phyloP scores from a whole-genome alignment of 2,888 invertebrate species.

The Lasioglossum oenotherae region DNA sequence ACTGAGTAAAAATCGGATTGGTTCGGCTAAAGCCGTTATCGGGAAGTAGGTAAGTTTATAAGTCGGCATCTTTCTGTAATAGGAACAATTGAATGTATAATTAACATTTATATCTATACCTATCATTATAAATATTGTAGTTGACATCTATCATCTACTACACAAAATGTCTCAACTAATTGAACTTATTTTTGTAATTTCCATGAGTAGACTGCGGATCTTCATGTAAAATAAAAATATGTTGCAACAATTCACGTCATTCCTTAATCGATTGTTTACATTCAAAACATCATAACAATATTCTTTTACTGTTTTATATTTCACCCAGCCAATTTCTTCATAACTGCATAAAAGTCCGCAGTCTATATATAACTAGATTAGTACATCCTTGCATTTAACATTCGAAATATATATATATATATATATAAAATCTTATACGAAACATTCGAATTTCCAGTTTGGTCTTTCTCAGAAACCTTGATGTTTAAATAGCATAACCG shows the following conservation, averaged over 20 bases:
- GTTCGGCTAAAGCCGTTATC: slow-evolving; percentile 82
- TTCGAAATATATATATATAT: too few relatives aligned
- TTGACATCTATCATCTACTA: background rate
- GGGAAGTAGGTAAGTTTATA: slow-evolving; percentile 84
- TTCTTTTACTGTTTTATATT: too few relatives aligned
- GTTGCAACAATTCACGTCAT: too few relatives aligned
- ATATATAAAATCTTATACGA: background rate
- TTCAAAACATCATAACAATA: too few relatives aligned
- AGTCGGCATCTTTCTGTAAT: slow-evolving; percentile 58
- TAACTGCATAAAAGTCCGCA: too few relatives aligned
- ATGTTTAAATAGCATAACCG: background rate
- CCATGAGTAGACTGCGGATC: background rate
- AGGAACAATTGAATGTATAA: background rate
- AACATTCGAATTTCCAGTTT: background rate
- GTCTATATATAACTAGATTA: background rate
- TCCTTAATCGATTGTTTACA: too few relatives aligned
- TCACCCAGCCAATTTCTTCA: too few relatives aligned
- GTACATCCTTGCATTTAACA: background rate
- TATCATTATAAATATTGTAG: background rate
- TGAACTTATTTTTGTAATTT: background rate
- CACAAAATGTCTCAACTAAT: background rate
- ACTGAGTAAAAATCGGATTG: slow-evolving; percentile 83
- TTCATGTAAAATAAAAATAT: too few relatives aligned
- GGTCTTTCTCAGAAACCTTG: background rate
- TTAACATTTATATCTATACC: background rate